Base-by-base conservation (phyloP, 2,797 vertebrate genomes). In the Sphenodon punctatus region DNA sequence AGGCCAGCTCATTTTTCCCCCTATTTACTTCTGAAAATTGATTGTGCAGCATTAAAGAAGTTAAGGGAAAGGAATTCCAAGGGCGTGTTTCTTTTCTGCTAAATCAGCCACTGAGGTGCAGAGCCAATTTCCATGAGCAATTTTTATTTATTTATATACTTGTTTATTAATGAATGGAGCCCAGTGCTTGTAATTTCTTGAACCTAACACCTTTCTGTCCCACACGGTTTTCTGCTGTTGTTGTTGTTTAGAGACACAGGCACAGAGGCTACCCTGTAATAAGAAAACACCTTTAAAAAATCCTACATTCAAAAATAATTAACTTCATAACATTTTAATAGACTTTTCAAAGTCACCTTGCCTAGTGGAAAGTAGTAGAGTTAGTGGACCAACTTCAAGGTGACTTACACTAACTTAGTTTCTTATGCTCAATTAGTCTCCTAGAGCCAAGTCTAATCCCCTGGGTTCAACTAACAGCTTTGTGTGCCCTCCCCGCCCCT, bases 31-130 rank as follows among this genome's bases (percentile, higher is more conserved):
- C 48, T 81, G 74, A 43, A 90, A 90, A 85, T 80, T 87, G 69
- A 91, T 90, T 88, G 67, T 84, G 56, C 71, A 78, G 65, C 51
- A 67, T 42, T 89, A 78, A 85, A 79, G 60, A 41, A 76, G 16
- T 23, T 83, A 78, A 84, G 66, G 65, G 61, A 88, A 86, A 93
- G 51, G 72, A 61, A 84, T 85, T 92, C 75, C 61, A 93, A 86
- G 68, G 84, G 17, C 67, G 88, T 30, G 2, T 13, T 3, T 3
- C 1, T 75, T 88, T 56, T 78, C 51, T 82, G 53, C 84, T 92
- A 78, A 88, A 65, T 90, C 68, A 90, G 56, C 46, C 34, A 14
- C 36, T 17, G 12, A 30, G 42, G 5, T 67, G 48, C 9, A 74
- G 3, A 39, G 68, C 14, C 22, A 41, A 49, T 82, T 78, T 85